Conservation (phyloP, 2,797 vertebrate genomes). For the Sebastes taczanowskii region DNA sequence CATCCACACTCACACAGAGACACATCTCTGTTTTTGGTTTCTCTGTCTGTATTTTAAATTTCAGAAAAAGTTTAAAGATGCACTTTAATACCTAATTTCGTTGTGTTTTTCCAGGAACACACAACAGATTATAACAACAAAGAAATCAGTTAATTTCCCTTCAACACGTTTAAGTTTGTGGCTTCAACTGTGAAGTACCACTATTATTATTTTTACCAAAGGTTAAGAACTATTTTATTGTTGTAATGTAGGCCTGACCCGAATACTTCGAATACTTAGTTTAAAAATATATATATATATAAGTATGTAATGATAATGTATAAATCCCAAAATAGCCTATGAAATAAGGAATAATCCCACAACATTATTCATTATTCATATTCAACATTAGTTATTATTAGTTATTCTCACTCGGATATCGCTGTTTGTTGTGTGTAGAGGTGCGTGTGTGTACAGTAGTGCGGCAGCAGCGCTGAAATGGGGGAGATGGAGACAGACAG, state of each 20-base stretch:
- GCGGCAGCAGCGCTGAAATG: too few species aligned
- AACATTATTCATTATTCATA: too few species aligned
- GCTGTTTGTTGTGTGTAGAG: too few species aligned
- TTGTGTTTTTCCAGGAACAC: neutral
- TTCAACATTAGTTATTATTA: too few species aligned
- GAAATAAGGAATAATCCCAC: too few species aligned
- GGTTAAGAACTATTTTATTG: neutral
- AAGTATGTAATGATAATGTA: too few species aligned
- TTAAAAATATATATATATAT: too few species aligned
- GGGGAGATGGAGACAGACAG: too few species aligned
- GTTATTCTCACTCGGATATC: too few species aligned
- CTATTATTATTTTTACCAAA: neutral
- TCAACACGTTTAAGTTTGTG: neutral
- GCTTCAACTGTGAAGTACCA: neutral
- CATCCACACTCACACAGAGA: slow-evolving; percentile 8
- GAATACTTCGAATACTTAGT: too few species aligned
- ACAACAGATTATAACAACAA: neutral
- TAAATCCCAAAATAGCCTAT: too few species aligned
- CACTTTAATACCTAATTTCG: neutral
- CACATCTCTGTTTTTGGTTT: neutral
- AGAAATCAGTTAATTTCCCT: neutral
- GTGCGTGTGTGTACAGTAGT: too few species aligned
- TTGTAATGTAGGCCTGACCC: neutral
- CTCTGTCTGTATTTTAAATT: neutral
- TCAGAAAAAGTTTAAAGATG: neutral